Evolutionary conservation across 2,888 invertebrate species (phyloP).

Genomic region (Volucella inanis): DNA sequence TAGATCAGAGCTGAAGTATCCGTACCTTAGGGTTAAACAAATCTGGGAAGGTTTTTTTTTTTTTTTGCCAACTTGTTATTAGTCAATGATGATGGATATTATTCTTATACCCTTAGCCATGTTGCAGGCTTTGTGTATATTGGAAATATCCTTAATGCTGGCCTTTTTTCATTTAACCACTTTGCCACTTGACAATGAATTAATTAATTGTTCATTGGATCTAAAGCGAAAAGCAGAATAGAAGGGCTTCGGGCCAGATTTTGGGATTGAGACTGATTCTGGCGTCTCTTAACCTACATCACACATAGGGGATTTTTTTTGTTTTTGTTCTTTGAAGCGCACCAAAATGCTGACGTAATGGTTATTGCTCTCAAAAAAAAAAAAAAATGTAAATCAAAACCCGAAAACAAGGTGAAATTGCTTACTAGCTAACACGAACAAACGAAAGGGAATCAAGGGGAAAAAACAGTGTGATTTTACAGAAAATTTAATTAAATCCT

Average conservation of each 20-base stretch:
- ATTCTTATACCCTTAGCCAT: background rate
- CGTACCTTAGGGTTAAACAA: background rate
- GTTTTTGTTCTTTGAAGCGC: background rate
- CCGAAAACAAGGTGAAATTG: constrained; percentile 7
- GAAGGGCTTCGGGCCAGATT: background rate
- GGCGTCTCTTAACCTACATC: background rate
- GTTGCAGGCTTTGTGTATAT: constrained; percentile 49
- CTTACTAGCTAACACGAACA: background rate
- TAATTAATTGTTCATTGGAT: constrained; percentile 53
- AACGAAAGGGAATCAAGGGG: background rate
- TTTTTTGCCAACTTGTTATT: background rate
- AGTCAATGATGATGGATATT: constrained; percentile 31
- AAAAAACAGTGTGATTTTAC: background rate
- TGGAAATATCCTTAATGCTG: constrained; percentile 35
- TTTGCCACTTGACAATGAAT: constrained; percentile 37
- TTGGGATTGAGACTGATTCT: no score
- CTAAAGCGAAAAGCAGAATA: constrained; percentile 2
- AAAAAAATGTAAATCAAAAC: background rate
- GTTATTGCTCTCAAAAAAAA: background rate
- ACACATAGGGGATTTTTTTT: constrained; percentile 9
- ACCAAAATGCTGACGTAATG: background rate
- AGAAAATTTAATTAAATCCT: constrained; percentile 47
- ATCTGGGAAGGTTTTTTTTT: background rate
- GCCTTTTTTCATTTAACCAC: background rate
- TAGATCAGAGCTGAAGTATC: constrained; percentile 36